Evolutionary conservation across 2,113 vertebrate species (phyloP), one percentile per base, ranked within the genome.

Genomic region (Dipodomys spectabilis): DNA sequence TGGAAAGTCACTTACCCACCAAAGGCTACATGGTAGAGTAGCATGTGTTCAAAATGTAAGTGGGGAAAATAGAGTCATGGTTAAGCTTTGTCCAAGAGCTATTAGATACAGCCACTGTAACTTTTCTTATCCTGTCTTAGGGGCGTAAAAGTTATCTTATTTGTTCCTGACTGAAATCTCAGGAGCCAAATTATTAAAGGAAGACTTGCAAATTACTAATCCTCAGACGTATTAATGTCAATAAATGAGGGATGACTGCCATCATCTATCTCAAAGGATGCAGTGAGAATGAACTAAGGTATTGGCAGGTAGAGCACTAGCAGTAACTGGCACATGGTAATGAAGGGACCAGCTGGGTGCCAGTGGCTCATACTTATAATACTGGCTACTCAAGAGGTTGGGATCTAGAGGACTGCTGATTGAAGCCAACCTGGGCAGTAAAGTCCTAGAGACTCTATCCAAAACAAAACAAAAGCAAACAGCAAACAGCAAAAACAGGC

Each of bases 181-280:
- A 68, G 77, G 49, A 83, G 32, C 80, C 82, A 18, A 65, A 49
- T 44, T 88, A 25, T 83, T 80, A 62, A 86, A 92, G 60, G 49
- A 75, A n/a, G 7, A 75, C 60, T 80, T 88, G 6, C 64, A 97
- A 86, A 28, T 15, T 65, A 92, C 35, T 90, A 39, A 53, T 35
- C 75, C 87, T 94, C 32, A 49, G 75, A 49, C 53, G 12, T 2
- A 49, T 45, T 27, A 44, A 88, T 71, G 45, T 83, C 67, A 75
- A 83, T 83, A 62, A 82, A 39, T 0, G 16, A 68, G 12, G 44
- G n/a, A 30, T 67, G 69, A 68, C n/a, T 90, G 35, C 85, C 15
- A n/a, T 77, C n/a, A 64, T 82, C 19, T 10, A 32, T 60, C 67
- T 82, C 2, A 11, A 95, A 85, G 79, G 62, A 81, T 69, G 57